Conservation (phyloP, 2,797 vertebrate species). For the Delichon dasypus region DNA sequence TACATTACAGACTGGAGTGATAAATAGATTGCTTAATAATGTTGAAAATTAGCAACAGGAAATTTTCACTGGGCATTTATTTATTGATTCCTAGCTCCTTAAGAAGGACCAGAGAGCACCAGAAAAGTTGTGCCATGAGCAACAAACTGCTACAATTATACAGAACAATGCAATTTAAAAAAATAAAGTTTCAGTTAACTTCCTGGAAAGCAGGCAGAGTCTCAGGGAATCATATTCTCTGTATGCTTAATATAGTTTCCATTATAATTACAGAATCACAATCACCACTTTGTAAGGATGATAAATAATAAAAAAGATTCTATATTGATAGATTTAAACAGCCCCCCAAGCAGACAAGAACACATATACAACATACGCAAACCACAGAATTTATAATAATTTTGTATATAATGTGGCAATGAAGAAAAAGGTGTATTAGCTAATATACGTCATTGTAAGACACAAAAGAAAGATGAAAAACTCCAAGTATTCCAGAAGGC, state of each 20-base stretch:
- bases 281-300: background rate
- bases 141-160: background rate
- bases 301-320: background rate
- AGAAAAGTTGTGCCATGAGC: background rate
- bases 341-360: accelerated
- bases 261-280: background rate
- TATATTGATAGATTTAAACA: background rate
- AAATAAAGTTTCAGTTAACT: background rate
- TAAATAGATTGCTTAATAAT: background rate
- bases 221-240: background rate
- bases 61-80: background rate
- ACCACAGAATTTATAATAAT: background rate
- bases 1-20: background rate
- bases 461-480: no score
- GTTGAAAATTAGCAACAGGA: background rate
- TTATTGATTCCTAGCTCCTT: background rate
- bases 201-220: background rate
- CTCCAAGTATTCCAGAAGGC: no score
- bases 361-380: background rate
- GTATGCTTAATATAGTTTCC: background rate
- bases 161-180: background rate
- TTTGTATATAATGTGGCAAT: background rate
- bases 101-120: background rate
- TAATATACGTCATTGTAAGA: background rate
- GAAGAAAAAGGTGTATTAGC: background rate